Percentiles rank a stretch among this genome's conserved stretches.
These are phyloP conservation scores for Vollenhovia emeryi DNA, from an alignment of 1,140 invertebrate species.

Conservation along the genomic window DNA sequence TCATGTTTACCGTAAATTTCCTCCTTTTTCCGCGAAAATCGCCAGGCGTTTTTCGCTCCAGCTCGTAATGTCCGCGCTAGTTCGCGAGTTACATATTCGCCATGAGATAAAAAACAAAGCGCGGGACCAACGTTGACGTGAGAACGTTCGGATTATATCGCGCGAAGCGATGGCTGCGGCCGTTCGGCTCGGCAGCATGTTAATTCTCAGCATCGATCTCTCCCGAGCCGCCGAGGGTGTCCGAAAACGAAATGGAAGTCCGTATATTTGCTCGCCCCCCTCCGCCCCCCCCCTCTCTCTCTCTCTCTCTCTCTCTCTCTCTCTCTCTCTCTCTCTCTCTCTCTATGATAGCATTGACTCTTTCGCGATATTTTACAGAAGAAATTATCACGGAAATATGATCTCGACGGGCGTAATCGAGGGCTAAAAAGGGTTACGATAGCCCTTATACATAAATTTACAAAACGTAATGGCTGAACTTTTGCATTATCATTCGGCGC, in stretches of 20 bases:
- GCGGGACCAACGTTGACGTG: background rate
- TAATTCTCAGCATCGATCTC: conserved; percentile 52
- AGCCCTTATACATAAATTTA: background rate
- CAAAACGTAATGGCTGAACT: background rate
- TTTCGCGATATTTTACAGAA: background rate
- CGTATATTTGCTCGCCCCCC: background rate
- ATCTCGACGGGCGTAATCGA: conserved; percentile 1
- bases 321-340: too few relatives aligned
- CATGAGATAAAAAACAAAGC: background rate
- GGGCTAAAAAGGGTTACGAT: background rate
- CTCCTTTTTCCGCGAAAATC: background rate
- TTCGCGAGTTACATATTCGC: background rate
- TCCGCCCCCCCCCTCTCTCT: too few relatives aligned
- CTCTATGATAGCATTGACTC: background rate
- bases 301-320: too few relatives aligned
- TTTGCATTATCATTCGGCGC: background rate
- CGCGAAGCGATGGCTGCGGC: conserved; percentile 24
- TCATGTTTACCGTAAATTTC: background rate
- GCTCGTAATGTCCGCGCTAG: background rate
- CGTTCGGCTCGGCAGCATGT: conserved; percentile 26
- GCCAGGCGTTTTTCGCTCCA: background rate
- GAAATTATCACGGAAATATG: background rate
- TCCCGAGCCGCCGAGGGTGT: background rate
- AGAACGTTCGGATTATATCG: conserved; percentile 24
- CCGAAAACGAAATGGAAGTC: conserved; percentile 49